Evolutionary conservation across 2,888 invertebrate species (phyloP), one percentile per base, ranked within the genome.

Genomic region (Drosophila birchii): DNA sequence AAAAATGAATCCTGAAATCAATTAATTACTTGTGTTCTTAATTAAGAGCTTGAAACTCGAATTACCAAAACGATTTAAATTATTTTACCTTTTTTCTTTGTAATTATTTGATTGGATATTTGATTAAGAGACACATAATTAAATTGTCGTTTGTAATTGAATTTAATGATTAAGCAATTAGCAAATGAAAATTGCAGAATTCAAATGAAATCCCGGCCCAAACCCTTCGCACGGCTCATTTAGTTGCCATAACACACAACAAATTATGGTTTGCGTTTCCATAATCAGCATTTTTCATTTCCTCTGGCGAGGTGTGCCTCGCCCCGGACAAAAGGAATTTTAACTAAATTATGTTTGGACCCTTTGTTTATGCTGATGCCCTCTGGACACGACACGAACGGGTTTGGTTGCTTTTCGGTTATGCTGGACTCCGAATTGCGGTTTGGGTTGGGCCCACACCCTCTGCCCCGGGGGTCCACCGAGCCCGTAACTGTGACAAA

Each of bases 311-410:
- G 86, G 75, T 71, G 81, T 79, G 82, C 57, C 82, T 70, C 81
- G 58, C 85, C 87, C 78, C 63, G 60, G 72, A 59, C 63, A 47
- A 67, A 54, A 18, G 47, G 63, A 75, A 64, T 74, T 74, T 75
- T 66, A 79, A 76, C 60, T 68, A 70, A 81, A 84, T 86, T 84
- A 82, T 81, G 79, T 68, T 86, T 73, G 74, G 34, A 16, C 39
- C 71, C 54, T 70, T 62, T 78, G 78, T 75, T 83, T 61, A 61
- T 76, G 72, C 54, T 81, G 78, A 81, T 87, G 80, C 62, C 70
- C 60, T 53, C 39, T 57, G 66, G 78, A 75, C 87, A 82, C 75
- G 82, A 61, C 39, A 80, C 51, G 45, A 62, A 76, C 49, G 69
- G 76, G 69, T 56, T 62, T 64, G 74, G 44, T 44, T 16, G 44